A percentile compares a stretch with the other conserved stretches of the same genome.
Conservation (phyloP, 2,888 invertebrate species). For the Leucoma salicis region DNA sequence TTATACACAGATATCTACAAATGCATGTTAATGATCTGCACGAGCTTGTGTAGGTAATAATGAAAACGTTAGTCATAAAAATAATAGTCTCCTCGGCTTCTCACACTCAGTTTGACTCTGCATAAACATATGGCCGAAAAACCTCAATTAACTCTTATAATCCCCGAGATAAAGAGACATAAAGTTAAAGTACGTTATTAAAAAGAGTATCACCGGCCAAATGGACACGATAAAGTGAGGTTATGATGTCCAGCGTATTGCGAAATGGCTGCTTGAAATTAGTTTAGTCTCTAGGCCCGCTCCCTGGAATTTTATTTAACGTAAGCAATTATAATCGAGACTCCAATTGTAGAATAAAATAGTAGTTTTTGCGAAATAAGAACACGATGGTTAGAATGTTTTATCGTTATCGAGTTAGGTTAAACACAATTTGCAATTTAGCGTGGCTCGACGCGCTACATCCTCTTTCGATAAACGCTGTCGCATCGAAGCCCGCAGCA, state of each 20-base stretch:
- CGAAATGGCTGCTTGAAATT: constrained; percentile 61
- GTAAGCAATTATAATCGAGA: constrained; percentile 36
- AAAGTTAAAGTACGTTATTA: constrained; percentile 76
- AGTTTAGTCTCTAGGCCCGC: constrained; percentile 47
- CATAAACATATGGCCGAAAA: constrained; percentile 54
- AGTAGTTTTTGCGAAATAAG: constrained; percentile 16
- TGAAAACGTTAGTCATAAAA: constrained; percentile 18
- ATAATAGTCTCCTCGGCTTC: constrained; percentile 20
- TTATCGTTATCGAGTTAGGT: constrained; percentile 58
- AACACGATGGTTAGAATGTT: constrained; percentile 31
- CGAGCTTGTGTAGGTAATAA: constrained; percentile 14
- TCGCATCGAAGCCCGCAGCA: constrained; percentile 25
- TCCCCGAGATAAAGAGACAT: constrained; percentile 66
- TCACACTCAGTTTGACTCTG: constrained; percentile 27
- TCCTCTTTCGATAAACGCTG: constrained; percentile 60
- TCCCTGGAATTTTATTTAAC: constrained; percentile 36
- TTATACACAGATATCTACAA: no score
- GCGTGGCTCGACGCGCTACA: constrained; percentile 51
- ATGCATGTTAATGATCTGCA: no score
- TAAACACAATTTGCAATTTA: constrained; percentile 67
- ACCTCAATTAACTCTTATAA: constrained; percentile 64
- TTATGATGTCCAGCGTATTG: constrained; percentile 64
- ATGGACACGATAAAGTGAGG: constrained; percentile 69
- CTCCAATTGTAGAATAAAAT: constrained; percentile 32
- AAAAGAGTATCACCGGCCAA: constrained; percentile 72